Evolutionary conservation across 2,113 vertebrate species (phyloP), one percentile per base, ranked within the genome.

Genomic region (Ptilonorhynchus violaceus): DNA sequence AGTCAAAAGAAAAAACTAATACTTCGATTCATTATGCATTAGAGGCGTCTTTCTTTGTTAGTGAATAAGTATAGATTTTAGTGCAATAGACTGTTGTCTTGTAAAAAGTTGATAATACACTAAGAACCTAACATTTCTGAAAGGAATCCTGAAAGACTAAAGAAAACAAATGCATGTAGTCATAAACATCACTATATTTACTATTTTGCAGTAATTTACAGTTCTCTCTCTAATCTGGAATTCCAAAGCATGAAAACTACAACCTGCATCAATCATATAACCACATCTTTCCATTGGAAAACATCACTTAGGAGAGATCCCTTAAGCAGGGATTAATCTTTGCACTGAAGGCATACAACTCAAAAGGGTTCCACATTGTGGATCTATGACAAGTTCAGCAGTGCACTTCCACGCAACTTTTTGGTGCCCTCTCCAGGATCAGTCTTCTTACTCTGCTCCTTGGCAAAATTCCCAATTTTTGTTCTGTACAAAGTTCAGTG

Each of bases 1-100:
- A 98, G 94, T 95, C 81, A 93, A 96, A 96, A 94, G 55, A 91
- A 97, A 98, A 97, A 95, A 86, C 72, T 73, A 95, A 42, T 66
- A 56, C 70, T 75, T 85, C 35, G 55, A 94, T 94, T 83, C 87
- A 95, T 88, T 93, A 92, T 79, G 87, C 58, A 80, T 74, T 68
- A 96, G 46, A 91, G 53, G 46, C 11, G 35, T 73, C 39, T 41
- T 24, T 59, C 58, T 67, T 93, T 88, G 21, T 75, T 93, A 52
- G 78, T 42, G 46, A 37, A 5, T 64, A 94, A 67, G 41, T 62
- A 73, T 15, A 95, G 58, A 80, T 49, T 86, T 47, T 69, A 89
- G 28, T 39, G 44, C 50, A 56, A 95, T 12, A 73, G 52, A 80
- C 64, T 79, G 53, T 52, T 91, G 52, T 58, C 55, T 76, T 76